Evolutionary conservation across 1,140 invertebrate species (phyloP).

Genomic region (Neodiprion virginianus): DNA sequence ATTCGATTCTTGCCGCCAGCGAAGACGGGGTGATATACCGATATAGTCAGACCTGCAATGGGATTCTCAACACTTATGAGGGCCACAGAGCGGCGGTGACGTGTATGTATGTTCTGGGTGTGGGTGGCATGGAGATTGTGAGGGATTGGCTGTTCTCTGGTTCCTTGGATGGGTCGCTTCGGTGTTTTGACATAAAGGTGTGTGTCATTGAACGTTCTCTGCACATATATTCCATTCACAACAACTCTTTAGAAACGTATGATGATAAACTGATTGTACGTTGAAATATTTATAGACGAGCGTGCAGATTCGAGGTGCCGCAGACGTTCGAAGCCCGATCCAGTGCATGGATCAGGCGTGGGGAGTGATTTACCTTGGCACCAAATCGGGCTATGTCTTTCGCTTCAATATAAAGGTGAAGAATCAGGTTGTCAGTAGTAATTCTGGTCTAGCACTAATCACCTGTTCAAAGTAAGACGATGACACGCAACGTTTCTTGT

Average conservation of each 20-base stretch:
- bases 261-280: neutral
- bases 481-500: slow-evolving; percentile 27
- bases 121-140: slow-evolving; percentile 40
- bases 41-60: slow-evolving; percentile 53
- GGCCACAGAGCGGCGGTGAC: slow-evolving; percentile 66
- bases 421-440: slow-evolving; percentile 12
- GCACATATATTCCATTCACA: neutral
- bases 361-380: slow-evolving; percentile 68
- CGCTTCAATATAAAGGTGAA: slow-evolving; percentile 68
- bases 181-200: slow-evolving; percentile 68
- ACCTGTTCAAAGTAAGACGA: slow-evolving; percentile 3
- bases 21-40: slow-evolving; percentile 58
- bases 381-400: slow-evolving; percentile 66
- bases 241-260: slow-evolving; percentile 14
- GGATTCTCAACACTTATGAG: slow-evolving; percentile 56
- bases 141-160: slow-evolving; percentile 66
- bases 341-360: slow-evolving; percentile 70
- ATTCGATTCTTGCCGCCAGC: slow-evolving; percentile 59
- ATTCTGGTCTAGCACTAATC: slow-evolving; percentile 3
- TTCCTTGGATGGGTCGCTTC: slow-evolving; percentile 66
- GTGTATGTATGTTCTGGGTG: slow-evolving; percentile 60
- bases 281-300: slow-evolving; percentile 59
- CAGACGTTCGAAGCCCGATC: slow-evolving; percentile 65
- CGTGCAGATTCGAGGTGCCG: slow-evolving; percentile 57
- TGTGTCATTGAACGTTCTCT: slow-evolving; percentile 28